Conservation (phyloP, 2,113 vertebrate genomes). For the Menura novaehollandiae region DNA sequence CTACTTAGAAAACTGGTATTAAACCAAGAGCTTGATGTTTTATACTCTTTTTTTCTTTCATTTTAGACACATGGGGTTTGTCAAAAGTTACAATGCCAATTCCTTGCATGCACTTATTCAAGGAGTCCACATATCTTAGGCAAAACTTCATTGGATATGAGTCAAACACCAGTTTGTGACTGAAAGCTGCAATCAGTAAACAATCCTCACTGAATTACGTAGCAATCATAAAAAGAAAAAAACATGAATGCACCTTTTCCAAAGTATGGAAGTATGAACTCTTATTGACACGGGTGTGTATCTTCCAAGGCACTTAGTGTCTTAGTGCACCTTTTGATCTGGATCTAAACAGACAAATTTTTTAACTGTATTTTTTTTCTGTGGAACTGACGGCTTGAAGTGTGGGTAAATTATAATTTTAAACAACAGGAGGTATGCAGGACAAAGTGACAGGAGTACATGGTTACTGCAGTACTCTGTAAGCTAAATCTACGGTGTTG, state of each 20-base stretch:
- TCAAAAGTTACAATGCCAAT: not conserved
- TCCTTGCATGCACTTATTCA: not conserved
- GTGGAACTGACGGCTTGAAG: not conserved
- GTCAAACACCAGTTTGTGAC: not conserved
- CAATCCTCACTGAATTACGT: not conserved
- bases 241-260: not conserved
- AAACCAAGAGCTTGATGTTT: not conserved
- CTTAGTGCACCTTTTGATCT: not conserved
- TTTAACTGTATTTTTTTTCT: not conserved
- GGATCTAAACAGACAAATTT: not conserved
- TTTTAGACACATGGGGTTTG: not conserved
- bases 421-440: not conserved
- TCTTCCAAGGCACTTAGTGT: not conserved
- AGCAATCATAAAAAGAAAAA: not conserved
- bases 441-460: not conserved
- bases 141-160: not conserved
- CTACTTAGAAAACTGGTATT: not conserved
- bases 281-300: not conserved
- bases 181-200: not conserved
- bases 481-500: accelerated
- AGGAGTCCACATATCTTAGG: not conserved
- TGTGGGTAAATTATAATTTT: not conserved
- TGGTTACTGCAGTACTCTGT: not conserved
- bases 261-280: not conserved
- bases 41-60: not conserved